phyloP scores from a whole-genome alignment of 2,797 vertebrate genomes.

The Enoplosus armatus region DNA sequence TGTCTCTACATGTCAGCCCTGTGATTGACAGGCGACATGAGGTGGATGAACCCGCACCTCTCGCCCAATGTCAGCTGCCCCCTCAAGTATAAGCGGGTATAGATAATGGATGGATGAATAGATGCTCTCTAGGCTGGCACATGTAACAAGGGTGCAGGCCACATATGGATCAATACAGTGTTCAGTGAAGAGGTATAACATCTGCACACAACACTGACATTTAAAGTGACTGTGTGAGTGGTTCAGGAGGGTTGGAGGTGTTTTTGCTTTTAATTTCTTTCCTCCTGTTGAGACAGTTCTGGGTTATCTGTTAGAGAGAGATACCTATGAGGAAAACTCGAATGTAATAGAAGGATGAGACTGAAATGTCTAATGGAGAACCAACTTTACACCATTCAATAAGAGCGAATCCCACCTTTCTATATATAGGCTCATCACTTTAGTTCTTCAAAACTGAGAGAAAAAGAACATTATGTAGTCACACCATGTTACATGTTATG shows the following conservation, averaged over 20 bases:
- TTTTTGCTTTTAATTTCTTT: slow-evolving; percentile 2
- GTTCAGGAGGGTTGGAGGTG: background rate
- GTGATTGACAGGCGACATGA: too few relatives aligned
- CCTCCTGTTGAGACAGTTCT: background rate
- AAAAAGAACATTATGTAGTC: too few relatives aligned
- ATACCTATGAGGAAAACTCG: background rate
- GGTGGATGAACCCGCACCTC: too few relatives aligned
- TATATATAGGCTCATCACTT: too few relatives aligned
- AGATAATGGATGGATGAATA: too few relatives aligned
- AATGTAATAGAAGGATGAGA: background rate
- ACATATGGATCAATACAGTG: slow-evolving; percentile 35
- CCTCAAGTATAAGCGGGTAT: too few relatives aligned
- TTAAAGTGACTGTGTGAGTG: background rate
- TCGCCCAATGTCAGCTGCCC: too few relatives aligned
- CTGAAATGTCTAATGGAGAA: background rate
- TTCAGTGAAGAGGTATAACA: slow-evolving; percentile 12
- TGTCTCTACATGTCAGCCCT: background rate
- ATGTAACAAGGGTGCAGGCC: background rate
- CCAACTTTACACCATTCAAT: too few relatives aligned
- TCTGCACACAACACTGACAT: slow-evolving; percentile 21
- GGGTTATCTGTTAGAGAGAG: too few relatives aligned
- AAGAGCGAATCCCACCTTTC: too few relatives aligned
- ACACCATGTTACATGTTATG: too few relatives aligned
- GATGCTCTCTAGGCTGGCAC: background rate
- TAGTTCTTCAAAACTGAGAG: too few relatives aligned